Evolutionary conservation across 2,888 invertebrate species (phyloP).

Genomic region (Seira musarum): DNA sequence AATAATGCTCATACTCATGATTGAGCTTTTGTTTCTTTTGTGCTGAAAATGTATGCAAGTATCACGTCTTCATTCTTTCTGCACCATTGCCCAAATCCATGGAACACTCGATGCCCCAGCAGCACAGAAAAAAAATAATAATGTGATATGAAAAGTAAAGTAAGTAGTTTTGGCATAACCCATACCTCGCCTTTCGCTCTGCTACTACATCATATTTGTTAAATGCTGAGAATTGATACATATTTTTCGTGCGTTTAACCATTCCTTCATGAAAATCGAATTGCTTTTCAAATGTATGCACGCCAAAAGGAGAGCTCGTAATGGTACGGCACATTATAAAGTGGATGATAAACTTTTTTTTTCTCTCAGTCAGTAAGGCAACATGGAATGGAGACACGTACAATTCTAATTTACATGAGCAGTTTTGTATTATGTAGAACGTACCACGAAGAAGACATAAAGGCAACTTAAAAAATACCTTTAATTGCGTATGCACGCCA

Average conservation of each 20-base stretch:
- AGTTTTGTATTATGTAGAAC: not conserved
- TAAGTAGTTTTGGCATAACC: not conserved
- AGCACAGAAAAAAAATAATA: not conserved
- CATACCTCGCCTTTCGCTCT: not conserved
- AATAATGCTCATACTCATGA: not conserved
- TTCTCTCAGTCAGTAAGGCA: not conserved
- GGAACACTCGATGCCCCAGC: not conserved
- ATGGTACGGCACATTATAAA: slow-evolving; percentile 14
- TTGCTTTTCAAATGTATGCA: slow-evolving; percentile 8
- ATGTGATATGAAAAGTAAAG: too few relatives aligned
- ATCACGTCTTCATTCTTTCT: not conserved
- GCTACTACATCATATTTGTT: slow-evolving; percentile 6
- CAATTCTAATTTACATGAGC: slow-evolving; percentile 17
- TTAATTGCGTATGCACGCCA: slow-evolving; percentile 9
- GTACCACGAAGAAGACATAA: slow-evolving; percentile 8
- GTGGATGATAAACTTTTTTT: slow-evolving; percentile 7
- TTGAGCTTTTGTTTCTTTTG: slow-evolving; percentile 5
- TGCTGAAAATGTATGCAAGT: not conserved
- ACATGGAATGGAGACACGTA: slow-evolving; percentile 9
- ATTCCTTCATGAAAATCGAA: not conserved
- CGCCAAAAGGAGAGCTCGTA: not conserved
- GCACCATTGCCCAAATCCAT: not conserved
- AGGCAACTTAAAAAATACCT: slow-evolving; percentile 14
- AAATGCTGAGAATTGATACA: slow-evolving; percentile 13
- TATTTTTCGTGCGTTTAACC: slow-evolving; percentile 13